These are phyloP conservation scores for Tenebrio molitor DNA, from an alignment of 1,140 invertebrate genomes.

Conservation along the genomic window DNA sequence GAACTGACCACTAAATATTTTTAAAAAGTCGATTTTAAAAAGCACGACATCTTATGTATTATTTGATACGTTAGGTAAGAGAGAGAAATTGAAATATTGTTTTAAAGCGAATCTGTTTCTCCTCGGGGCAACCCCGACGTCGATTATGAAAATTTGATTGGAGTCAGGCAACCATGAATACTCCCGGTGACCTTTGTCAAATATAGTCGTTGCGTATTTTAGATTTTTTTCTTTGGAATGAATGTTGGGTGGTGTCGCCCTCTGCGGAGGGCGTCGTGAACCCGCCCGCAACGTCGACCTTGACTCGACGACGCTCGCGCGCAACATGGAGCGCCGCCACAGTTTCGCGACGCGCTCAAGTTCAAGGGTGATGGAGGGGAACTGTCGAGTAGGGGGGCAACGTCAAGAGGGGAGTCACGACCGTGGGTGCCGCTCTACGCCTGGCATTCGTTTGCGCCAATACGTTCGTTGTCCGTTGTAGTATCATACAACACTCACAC, in stretches of 20 bases:
- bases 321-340: conserved; percentile 52
- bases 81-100: too few species aligned
- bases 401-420: conserved; percentile 64
- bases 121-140: not conserved
- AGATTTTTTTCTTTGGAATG: not conserved
- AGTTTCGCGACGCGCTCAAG: conserved; percentile 72
- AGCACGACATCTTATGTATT: too few species aligned
- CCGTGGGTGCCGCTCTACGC: conserved; percentile 61
- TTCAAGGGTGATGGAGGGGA: conserved; percentile 74
- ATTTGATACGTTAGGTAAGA: too few species aligned
- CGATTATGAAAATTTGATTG: too few species aligned
- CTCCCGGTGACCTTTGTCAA: not conserved
- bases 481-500: conserved; percentile 8
- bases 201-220: not conserved
- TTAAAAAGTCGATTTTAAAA: too few species aligned
- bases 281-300: conserved; percentile 56
- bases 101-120: too few species aligned
- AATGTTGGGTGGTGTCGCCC: conserved; percentile 66
- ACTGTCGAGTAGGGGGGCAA: conserved; percentile 62
- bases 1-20: too few species aligned
- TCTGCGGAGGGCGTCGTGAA: conserved; percentile 48
- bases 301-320: conserved; percentile 58
- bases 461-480: too few species aligned
- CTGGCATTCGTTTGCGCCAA: conserved; percentile 66
- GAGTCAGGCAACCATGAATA: conserved; percentile 23